These are phyloP conservation scores for Poecilia picta DNA, from an alignment of 2,797 vertebrate species.

Conservation along the genomic window DNA sequence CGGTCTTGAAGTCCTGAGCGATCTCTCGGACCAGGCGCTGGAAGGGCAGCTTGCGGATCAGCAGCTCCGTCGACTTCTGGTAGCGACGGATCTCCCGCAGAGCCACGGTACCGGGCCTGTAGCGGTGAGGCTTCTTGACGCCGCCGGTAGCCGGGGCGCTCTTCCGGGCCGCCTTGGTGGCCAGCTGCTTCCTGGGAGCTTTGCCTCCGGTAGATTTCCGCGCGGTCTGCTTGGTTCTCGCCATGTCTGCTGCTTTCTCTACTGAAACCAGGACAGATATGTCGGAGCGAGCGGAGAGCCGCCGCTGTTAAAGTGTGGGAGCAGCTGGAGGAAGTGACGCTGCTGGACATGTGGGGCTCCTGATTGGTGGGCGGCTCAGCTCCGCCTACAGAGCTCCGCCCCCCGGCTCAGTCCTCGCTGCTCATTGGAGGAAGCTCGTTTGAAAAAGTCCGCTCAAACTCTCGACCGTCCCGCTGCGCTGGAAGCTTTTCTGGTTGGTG, in stretches of 20 bases:
- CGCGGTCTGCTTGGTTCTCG: no score
- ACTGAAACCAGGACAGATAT: no score
- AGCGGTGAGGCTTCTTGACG: neutral
- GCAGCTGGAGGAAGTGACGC: neutral
- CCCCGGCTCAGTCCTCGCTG: neutral
- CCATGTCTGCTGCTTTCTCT: no score
- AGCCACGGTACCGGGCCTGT: neutral
- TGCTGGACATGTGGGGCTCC: neutral
- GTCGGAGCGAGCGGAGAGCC: neutral
- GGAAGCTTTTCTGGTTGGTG: neutral
- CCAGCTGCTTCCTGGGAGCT: no score
- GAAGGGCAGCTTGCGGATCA: constrained; percentile 3
- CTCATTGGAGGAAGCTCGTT: neutral
- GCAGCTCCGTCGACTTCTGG: constrained; percentile 2
- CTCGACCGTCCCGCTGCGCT: neutral
- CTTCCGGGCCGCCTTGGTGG: no score
- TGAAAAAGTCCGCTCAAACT: neutral
- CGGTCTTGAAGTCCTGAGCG: constrained; percentile 2
- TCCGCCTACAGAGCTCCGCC: neutral
- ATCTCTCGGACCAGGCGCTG: neutral
- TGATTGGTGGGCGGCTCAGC: constrained; percentile 1
- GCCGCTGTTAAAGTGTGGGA: neutral
- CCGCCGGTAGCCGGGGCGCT: no score
- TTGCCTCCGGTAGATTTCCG: no score
- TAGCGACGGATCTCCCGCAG: neutral